phyloP scores from a whole-genome alignment of 1,140 invertebrate species.

The Macrostomum lignano region DNA sequence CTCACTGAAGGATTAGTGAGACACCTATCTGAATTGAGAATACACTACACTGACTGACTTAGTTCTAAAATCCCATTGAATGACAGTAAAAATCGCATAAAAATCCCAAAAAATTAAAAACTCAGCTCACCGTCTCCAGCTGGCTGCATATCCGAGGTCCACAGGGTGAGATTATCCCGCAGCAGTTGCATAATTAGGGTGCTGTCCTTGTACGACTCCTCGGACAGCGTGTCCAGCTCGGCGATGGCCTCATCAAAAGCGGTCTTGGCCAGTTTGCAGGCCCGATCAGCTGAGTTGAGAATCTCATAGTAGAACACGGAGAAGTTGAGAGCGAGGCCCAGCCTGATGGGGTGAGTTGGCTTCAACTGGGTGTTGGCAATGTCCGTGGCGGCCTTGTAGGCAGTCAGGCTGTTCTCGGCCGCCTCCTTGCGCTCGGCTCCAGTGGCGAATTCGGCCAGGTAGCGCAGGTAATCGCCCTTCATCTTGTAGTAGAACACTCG shows the following conservation, averaged over 20 bases:
- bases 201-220: slow-evolving; percentile 92
- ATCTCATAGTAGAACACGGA: slow-evolving; percentile 99
- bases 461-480: slow-evolving; percentile 83
- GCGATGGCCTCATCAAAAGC: slow-evolving; percentile 93
- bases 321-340: slow-evolving; percentile 91
- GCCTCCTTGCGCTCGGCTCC: slow-evolving; percentile 66
- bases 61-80: no score
- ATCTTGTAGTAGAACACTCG: slow-evolving; percentile 87
- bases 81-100: no score
- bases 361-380: slow-evolving; percentile 93
- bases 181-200: slow-evolving; percentile 94
- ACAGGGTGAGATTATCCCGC: slow-evolving; percentile 83
- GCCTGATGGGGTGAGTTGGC: slow-evolving; percentile 84
- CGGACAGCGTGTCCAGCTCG: slow-evolving; percentile 72
- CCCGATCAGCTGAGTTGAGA: slow-evolving; percentile 9
- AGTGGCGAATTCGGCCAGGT: slow-evolving; percentile 73
- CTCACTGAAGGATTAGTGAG: no score
- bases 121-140: no score
- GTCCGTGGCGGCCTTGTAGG: slow-evolving; percentile 91
- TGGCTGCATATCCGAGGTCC: slow-evolving; percentile 96
- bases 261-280: slow-evolving; percentile 28
- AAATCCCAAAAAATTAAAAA: no score
- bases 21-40: no score
- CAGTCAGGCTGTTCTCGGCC: slow-evolving; percentile 68
- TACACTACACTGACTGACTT: no score